These are phyloP conservation scores for Stenodera caucasica DNA, from an alignment of 2,888 invertebrate genomes.

Conservation along the genomic window DNA sequence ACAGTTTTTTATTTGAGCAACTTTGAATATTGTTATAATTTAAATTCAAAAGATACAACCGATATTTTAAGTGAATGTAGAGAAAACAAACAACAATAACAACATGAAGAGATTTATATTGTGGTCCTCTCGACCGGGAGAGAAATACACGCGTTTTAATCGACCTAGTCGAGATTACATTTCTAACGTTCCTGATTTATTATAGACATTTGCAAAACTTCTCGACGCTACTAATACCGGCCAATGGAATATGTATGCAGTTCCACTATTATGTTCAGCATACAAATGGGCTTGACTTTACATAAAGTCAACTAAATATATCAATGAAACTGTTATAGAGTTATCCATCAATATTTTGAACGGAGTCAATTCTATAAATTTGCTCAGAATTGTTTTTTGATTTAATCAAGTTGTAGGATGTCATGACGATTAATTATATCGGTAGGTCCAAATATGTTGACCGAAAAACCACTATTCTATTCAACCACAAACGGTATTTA, in stretches of 20 bases:
- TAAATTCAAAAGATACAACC: constrained; percentile 2
- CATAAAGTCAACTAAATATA: background rate
- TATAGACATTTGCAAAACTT: constrained; percentile 23
- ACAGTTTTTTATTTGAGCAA: no score
- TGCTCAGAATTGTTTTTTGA: no score
- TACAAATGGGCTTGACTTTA: constrained; percentile 26
- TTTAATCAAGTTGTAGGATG: background rate
- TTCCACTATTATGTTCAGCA: constrained; percentile 27
- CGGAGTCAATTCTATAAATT: no score
- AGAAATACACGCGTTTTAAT: constrained; percentile 29
- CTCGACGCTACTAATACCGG: constrained; percentile 27
- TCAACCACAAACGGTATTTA: constrained; percentile 8
- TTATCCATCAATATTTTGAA: constrained; percentile 19
- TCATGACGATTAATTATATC: background rate
- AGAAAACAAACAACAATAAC: constrained; percentile 13
- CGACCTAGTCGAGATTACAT: constrained; percentile 31
- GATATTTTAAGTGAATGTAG: constrained; percentile 10
- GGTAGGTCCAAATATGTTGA: background rate
- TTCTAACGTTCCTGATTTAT: constrained; percentile 29
- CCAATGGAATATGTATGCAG: constrained; percentile 32
- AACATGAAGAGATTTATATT: constrained; percentile 6
- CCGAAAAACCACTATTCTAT: background rate
- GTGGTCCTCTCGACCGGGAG: constrained; percentile 1
- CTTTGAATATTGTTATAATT: no score
- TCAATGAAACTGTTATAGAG: no score